A percentile compares a stretch with the other conserved stretches of the same genome.
Conservation (phyloP, 2,113 vertebrate genomes). For the Corvus hawaiiensis region DNA sequence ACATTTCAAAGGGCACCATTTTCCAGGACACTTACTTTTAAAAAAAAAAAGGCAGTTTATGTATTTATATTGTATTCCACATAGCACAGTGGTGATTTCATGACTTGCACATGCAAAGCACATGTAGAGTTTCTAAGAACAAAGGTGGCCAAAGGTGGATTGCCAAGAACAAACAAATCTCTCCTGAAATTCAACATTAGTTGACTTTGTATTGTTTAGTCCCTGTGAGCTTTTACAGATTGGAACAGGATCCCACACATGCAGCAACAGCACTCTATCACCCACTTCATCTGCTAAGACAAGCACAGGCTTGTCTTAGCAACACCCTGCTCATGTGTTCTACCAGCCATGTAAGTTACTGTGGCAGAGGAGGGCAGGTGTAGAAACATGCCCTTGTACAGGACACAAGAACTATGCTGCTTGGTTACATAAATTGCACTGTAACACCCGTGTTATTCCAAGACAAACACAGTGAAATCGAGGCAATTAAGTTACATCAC, state of each 20-base stretch:
- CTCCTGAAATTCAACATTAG: not conserved
- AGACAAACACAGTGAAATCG: not conserved
- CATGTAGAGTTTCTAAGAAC: not conserved
- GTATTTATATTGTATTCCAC: not conserved
- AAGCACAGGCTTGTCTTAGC: not conserved
- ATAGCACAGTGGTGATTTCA: not conserved
- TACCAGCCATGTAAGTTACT: not conserved
- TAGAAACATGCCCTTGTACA: not conserved
- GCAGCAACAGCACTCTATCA: too few species aligned
- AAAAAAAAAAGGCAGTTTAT: not conserved
- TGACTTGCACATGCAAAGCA: not conserved
- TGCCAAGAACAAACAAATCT: not conserved
- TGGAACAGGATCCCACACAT: not conserved
- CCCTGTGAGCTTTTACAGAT: not conserved
- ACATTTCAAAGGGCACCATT: not conserved
- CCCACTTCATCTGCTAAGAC: not conserved
- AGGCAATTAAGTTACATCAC: not conserved
- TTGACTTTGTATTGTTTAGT: not conserved
- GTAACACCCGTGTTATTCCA: not conserved
- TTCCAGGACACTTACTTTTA: not conserved
- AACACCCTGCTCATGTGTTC: accelerated
- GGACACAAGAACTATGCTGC: not conserved
- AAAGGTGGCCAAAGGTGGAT: not conserved
- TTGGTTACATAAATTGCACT: not conserved
- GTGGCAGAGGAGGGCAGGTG: not conserved